These are phyloP conservation scores for Ranitomeya imitator DNA, from an alignment of 2,113 vertebrate genomes.

Conservation along the genomic window DNA sequence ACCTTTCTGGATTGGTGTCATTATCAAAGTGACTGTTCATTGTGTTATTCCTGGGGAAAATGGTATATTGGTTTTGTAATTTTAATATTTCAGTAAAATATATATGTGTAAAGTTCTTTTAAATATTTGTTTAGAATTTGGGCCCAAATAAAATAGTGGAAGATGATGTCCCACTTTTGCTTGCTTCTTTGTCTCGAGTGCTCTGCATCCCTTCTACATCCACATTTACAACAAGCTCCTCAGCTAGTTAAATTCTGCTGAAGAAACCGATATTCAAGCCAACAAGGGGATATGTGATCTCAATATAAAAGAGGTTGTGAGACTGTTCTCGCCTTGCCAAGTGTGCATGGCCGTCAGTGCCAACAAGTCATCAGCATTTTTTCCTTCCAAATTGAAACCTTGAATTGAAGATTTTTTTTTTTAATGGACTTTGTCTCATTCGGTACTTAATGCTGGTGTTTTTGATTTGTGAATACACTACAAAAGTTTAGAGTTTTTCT, in stretches of 20 bases:
- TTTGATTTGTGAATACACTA: background rate
- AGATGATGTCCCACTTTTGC: background rate
- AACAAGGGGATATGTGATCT: slow-evolving; percentile 34
- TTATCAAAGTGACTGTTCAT: too few species aligned
- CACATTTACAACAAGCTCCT: background rate
- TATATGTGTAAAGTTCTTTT: background rate
- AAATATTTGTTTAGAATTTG: background rate
- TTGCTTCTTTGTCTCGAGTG: background rate
- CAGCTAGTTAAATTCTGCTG: slow-evolving; percentile 11
- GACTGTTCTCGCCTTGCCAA: slow-evolving; percentile 42
- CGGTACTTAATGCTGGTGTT: too few species aligned
- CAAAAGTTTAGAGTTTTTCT: too few species aligned
- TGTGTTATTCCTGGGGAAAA: too few species aligned
- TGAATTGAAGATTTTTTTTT: slow-evolving; percentile 24
- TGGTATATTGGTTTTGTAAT: too few species aligned
- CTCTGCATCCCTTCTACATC: background rate
- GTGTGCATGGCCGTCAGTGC: slow-evolving; percentile 49
- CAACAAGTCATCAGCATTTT: slow-evolving; percentile 28
- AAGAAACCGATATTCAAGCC: slow-evolving; percentile 1
- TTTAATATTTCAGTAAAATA: too few species aligned
- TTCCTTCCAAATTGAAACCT: slow-evolving; percentile 37
- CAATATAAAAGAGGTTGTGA: slow-evolving; percentile 43
- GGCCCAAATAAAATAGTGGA: background rate
- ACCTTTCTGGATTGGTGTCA: too few species aligned
- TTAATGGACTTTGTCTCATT: background rate